Percentiles rank a stretch among this genome's conserved stretches.
Conservation (phyloP, 2,113 vertebrate genomes). For the Ptilonorhynchus violaceus region DNA sequence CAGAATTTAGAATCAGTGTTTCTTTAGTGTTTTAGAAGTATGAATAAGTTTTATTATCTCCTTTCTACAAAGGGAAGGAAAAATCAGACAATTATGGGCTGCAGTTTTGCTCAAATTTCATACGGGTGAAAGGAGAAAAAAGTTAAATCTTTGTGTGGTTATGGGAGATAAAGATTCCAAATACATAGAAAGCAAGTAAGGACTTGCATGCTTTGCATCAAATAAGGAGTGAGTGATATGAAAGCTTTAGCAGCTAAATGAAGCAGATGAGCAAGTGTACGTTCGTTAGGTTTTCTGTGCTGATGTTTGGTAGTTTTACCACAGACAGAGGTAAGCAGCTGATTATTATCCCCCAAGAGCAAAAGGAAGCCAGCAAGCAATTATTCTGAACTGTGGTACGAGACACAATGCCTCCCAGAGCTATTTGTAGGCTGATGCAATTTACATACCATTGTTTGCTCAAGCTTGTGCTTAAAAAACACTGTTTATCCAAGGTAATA, state of each 20-base stretch:
- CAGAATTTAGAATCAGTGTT: neutral
- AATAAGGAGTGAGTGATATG: neutral
- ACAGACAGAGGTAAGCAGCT: neutral
- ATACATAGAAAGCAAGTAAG: neutral
- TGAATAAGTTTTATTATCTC: neutral
- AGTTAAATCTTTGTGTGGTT: neutral
- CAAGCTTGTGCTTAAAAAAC: neutral
- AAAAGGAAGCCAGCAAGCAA: neutral
- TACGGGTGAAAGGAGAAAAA: neutral
- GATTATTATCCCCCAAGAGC: slow-evolving; percentile 8
- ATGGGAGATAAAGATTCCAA: neutral
- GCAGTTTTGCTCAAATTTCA: neutral
- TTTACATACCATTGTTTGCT: slow-evolving; percentile 30
- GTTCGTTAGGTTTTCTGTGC: neutral
- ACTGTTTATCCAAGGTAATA: slow-evolving; percentile 2
- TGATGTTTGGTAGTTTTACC: neutral
- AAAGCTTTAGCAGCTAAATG: neutral
- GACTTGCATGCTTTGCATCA: neutral
- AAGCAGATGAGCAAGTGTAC: neutral
- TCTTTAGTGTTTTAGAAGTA: neutral
- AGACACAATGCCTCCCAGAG: slow-evolving; percentile 16
- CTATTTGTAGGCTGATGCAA: neutral
- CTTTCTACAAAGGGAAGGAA: neutral
- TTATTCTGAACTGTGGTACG: neutral
- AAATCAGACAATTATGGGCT: neutral